Conservation (phyloP, 2,113 vertebrate genomes). For the Peromyscus leucopus region DNA sequence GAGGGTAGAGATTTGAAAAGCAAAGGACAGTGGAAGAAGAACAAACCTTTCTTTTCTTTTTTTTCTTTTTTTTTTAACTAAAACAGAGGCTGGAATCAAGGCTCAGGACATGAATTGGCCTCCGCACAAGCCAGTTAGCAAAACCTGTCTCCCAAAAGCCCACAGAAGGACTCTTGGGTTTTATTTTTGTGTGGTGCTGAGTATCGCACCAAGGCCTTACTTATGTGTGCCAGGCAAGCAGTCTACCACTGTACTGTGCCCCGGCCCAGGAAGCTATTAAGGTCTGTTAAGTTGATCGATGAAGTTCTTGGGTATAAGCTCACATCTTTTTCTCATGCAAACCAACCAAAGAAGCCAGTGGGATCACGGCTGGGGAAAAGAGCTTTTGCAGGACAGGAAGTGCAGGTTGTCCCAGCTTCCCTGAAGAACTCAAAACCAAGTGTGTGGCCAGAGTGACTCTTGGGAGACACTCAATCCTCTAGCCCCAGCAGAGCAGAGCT, state of each 20-base stretch:
- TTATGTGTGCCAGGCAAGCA: background rate
- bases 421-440: background rate
- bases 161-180: background rate
- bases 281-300: background rate
- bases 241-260: background rate
- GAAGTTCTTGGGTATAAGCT: background rate
- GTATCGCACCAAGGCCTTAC: background rate
- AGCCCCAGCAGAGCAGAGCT: background rate
- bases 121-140: background rate
- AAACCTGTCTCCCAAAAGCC: conserved; percentile 16
- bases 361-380: background rate
- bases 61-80: background rate
- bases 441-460: background rate
- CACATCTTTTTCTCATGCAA: conserved; percentile 25
- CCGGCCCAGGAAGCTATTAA: background rate
- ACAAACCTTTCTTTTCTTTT: background rate
- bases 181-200: background rate
- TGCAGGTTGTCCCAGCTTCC: conserved; percentile 1
- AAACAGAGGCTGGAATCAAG: background rate
- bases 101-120: background rate
- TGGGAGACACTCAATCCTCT: conserved; percentile 3
- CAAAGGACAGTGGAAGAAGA: background rate
- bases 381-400: background rate
- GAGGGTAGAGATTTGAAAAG: conserved; percentile 25
- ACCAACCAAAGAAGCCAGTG: conserved; percentile 70